Percentiles rank a stretch among this genome's conserved stretches.
Evolutionary conservation across 2,888 invertebrate genomes (phyloP).

Genomic region (Nemurella pictetii): DNA sequence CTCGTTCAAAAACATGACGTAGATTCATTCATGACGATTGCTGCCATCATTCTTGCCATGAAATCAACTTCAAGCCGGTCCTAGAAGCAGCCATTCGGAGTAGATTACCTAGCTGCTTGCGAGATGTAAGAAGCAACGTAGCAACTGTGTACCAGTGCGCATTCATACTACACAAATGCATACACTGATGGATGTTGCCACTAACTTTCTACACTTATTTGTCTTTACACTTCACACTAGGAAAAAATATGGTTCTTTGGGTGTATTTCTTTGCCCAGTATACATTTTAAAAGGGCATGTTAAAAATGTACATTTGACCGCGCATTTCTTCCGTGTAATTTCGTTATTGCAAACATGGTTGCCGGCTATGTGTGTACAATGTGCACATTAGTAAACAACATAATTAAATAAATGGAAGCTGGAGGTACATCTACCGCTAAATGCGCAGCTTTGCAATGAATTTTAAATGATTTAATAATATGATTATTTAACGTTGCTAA

Average conservation of each 20-base stretch:
- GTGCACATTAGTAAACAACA: neutral
- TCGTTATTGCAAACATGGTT: neutral
- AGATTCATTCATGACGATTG: conserved; percentile 22
- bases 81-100: neutral
- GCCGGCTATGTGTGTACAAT: neutral
- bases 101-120: neutral
- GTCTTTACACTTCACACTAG: neutral
- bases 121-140: too few species aligned
- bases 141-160: neutral
- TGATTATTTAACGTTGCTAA: neutral
- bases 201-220: neutral
- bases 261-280: too few species aligned
- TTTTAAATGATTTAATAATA: neutral
- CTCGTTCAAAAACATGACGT: conserved; percentile 15
- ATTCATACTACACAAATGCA: neutral
- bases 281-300: neutral
- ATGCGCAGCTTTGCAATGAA: neutral
- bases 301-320: neutral
- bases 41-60: neutral
- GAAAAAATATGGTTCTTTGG: neutral
- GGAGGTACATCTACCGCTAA: neutral
- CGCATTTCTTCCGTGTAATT: neutral
- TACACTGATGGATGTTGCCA: neutral
- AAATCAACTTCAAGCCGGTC: neutral
- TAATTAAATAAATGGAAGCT: neutral